Percentiles rank a stretch among this genome's conserved stretches.
Conservation (phyloP, 2,888 invertebrate genomes). For the Parnassius glacialis region DNA sequence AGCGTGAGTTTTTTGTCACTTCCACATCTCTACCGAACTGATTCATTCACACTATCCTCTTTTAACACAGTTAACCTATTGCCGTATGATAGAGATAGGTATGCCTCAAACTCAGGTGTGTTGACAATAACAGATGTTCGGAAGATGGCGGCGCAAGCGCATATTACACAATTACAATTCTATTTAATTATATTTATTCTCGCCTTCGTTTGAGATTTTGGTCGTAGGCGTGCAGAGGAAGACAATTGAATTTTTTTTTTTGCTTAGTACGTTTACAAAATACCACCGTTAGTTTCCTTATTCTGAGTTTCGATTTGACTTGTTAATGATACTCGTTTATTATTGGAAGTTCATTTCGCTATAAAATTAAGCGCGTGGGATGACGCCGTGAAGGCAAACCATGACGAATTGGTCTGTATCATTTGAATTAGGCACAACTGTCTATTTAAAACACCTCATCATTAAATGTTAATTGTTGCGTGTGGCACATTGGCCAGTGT, state of each 20-base stretch:
- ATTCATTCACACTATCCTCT: conserved; percentile 46
- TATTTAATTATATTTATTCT: conserved; percentile 77
- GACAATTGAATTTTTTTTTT: conserved; percentile 64
- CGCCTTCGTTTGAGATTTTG: conserved; percentile 55
- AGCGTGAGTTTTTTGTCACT: conserved; percentile 79
- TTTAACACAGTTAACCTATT: conserved; percentile 32
- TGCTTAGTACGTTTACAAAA: conserved; percentile 56
- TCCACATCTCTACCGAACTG: conserved; percentile 64
- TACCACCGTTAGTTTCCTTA: conserved; percentile 53
- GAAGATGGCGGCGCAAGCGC: conserved; percentile 61
- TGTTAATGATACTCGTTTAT: conserved; percentile 51
- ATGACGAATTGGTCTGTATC: conserved; percentile 16
- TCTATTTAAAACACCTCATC: conserved; percentile 17
- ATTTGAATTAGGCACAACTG: conserved; percentile 22
- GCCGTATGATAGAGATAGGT: conserved; percentile 43
- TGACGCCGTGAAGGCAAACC: conserved; percentile 2
- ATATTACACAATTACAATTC: conserved; percentile 79
- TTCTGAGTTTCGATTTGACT: conserved; percentile 58
- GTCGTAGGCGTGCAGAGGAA: conserved; percentile 59
- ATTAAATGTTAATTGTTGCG: conserved; percentile 16
- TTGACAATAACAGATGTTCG: conserved; percentile 79
- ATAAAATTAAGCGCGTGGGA: conserved; percentile 22
- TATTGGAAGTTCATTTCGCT: conserved; percentile 39
- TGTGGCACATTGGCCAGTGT: too few relatives aligned
- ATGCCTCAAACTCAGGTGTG: conserved; percentile 70